Evolutionary conservation across 2,797 vertebrate genomes (phyloP).

Genomic region (Aphelocoma californica): DNA sequence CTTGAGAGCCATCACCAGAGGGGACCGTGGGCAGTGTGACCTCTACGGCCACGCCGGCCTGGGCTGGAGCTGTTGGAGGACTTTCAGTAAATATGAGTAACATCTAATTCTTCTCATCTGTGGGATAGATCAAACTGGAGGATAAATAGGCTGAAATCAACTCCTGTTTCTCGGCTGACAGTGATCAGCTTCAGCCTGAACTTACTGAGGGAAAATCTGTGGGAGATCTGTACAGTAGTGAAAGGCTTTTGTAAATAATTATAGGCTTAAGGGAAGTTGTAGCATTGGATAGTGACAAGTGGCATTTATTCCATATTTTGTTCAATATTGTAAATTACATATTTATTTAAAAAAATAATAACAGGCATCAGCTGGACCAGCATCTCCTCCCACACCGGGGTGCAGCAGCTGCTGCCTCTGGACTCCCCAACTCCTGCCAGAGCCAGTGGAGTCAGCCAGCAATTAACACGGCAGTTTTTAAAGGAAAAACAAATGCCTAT

Average conservation of each 20-base stretch:
- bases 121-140: neutral
- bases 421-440: accelerated
- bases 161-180: neutral
- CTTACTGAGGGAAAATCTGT: neutral
- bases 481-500: neutral
- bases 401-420: neutral
- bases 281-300: constrained; percentile 23
- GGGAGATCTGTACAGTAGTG: neutral
- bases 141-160: neutral
- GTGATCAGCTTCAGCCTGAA: neutral
- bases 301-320: constrained; percentile 51
- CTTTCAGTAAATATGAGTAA: accelerated
- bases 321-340: constrained; percentile 20
- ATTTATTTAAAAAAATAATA: neutral
- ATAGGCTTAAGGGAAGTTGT: constrained; percentile 15
- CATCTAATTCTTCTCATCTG: neutral
- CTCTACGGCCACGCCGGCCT: accelerated
- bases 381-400: accelerated
- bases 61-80: neutral
- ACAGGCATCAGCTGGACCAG: neutral
- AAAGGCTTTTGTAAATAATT: constrained; percentile 39
- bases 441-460: neutral
- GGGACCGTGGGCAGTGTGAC: accelerated
- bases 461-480: neutral
- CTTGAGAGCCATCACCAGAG: accelerated